Percentiles rank a stretch among this genome's conserved stretches.
These are phyloP conservation scores for Andrena minutula DNA, from an alignment of 2,888 invertebrate genomes.

Conservation along the genomic window DNA sequence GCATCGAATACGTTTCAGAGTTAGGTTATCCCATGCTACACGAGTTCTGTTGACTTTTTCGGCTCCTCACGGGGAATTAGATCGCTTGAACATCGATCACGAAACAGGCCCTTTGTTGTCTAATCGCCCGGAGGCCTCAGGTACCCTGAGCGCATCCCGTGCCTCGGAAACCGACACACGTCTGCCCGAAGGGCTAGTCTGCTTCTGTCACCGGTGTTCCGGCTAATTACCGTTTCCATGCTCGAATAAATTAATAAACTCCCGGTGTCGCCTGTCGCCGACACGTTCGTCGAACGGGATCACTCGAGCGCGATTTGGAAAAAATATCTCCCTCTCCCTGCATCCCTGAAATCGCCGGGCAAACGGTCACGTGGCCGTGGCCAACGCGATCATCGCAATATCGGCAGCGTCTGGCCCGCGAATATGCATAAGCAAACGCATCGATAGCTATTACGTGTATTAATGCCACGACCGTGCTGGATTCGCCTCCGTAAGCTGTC, in stretches of 20 bases:
- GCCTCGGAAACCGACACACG: slow-evolving; percentile 72
- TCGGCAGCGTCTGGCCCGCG: slow-evolving; percentile 23
- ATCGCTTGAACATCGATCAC: slow-evolving; percentile 63
- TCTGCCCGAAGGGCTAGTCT: slow-evolving; percentile 81
- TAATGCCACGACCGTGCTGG: slow-evolving; percentile 16
- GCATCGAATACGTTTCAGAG: not conserved
- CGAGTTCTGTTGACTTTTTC: slow-evolving; percentile 29
- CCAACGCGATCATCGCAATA: slow-evolving; percentile 46
- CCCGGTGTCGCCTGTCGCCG: slow-evolving; percentile 75
- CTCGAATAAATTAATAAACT: slow-evolving; percentile 85
- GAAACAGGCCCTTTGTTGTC: slow-evolving; percentile 47
- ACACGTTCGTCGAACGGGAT: slow-evolving; percentile 69
- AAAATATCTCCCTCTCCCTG: slow-evolving; percentile 24
- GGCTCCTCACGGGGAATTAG: slow-evolving; percentile 43
- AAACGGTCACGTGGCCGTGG: slow-evolving; percentile 57
- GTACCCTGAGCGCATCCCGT: slow-evolving; percentile 57
- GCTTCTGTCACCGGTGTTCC: slow-evolving; percentile 84
- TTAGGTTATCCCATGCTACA: not conserved
- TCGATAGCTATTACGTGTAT: slow-evolving; percentile 41
- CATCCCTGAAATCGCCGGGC: slow-evolving; percentile 35
- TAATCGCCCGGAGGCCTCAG: slow-evolving; percentile 54
- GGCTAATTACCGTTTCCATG: slow-evolving; percentile 84
- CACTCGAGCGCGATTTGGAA: slow-evolving; percentile 58
- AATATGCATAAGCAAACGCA: slow-evolving; percentile 21
- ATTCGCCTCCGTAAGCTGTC: slow-evolving; percentile 3